Percentiles rank a stretch among this genome's conserved stretches.
Evolutionary conservation across 2,888 invertebrate genomes (phyloP).

Genomic region (Chironomus riparius): DNA sequence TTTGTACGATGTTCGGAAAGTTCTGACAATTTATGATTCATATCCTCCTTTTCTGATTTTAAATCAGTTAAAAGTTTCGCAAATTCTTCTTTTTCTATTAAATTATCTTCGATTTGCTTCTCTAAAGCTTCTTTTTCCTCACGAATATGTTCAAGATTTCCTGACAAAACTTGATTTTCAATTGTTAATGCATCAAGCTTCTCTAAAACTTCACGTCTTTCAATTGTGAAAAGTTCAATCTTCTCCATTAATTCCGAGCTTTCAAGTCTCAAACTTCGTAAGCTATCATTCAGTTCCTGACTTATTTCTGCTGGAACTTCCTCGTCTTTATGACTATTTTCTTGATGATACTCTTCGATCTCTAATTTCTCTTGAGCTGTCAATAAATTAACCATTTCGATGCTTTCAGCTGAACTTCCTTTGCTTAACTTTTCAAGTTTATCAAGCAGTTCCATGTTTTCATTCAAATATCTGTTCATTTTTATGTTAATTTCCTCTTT

Average conservation of each 20-base stretch:
- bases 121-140: conserved; percentile 46
- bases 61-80: conserved; percentile 34
- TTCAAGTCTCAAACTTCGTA: conserved; percentile 53
- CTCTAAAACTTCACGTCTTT: conserved; percentile 59
- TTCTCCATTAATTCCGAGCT: conserved; percentile 56
- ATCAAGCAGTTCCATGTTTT: conserved; percentile 64
- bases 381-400: conserved; percentile 62
- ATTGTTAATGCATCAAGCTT: conserved; percentile 54
- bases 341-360: conserved; percentile 57
- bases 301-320: conserved; percentile 27
- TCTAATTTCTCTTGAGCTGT: conserved; percentile 62
- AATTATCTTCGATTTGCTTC: conserved; percentile 36
- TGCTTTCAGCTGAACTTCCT: conserved; percentile 66
- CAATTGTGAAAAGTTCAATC: conserved; percentile 59
- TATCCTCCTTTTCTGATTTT: conserved; percentile 31
- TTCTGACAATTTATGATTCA: conserved; percentile 30
- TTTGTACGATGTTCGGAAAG: conserved; percentile 18
- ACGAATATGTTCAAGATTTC: conserved; percentile 46
- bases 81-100: conserved; percentile 31
- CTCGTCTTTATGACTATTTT: conserved; percentile 29
- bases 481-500: conserved; percentile 53
- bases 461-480: conserved; percentile 56
- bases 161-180: conserved; percentile 50
- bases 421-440: conserved; percentile 61
- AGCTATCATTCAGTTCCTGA: conserved; percentile 45